Evolutionary conservation across 1,140 invertebrate species (phyloP).

Genomic region (Aplysia californica): DNA sequence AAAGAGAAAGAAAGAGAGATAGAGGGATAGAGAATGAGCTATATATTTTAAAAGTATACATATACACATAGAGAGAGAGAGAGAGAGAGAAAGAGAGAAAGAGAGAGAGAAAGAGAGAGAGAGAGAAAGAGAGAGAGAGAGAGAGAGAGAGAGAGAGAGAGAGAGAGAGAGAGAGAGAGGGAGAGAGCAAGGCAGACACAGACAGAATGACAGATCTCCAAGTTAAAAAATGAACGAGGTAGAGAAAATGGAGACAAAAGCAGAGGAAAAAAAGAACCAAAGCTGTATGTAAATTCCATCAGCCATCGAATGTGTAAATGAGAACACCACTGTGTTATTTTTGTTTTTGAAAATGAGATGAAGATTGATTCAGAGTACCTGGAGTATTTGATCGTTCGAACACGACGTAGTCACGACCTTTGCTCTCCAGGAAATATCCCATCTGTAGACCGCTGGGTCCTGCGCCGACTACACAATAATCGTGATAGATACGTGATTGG

Average conservation of each 20-base stretch:
- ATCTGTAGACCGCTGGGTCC: constrained; percentile 70
- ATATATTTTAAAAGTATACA: neutral
- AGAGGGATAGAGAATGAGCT: neutral
- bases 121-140: neutral
- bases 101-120: neutral
- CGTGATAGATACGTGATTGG: constrained; percentile 42
- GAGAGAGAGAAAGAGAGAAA: neutral
- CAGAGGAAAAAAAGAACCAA: too few species aligned
- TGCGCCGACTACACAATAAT: constrained; percentile 69
- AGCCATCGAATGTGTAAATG: too few species aligned
- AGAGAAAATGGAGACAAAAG: too few species aligned
- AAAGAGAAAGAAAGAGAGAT: neutral
- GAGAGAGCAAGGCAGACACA: neutral
- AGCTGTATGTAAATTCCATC: too few species aligned
- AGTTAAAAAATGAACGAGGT: too few species aligned
- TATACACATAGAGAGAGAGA: neutral
- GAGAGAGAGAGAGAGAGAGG: neutral
- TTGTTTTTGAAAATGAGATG: too few species aligned
- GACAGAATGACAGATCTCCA: neutral
- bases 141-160: neutral
- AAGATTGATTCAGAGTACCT: too few species aligned
- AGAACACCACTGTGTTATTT: too few species aligned
- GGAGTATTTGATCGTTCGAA: constrained; percentile 67
- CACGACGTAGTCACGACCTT: constrained; percentile 66
- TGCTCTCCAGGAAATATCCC: constrained; percentile 64